These are phyloP conservation scores for Doris montereyensis DNA, from an alignment of 2,888 invertebrate species.

Conservation along the genomic window DNA sequence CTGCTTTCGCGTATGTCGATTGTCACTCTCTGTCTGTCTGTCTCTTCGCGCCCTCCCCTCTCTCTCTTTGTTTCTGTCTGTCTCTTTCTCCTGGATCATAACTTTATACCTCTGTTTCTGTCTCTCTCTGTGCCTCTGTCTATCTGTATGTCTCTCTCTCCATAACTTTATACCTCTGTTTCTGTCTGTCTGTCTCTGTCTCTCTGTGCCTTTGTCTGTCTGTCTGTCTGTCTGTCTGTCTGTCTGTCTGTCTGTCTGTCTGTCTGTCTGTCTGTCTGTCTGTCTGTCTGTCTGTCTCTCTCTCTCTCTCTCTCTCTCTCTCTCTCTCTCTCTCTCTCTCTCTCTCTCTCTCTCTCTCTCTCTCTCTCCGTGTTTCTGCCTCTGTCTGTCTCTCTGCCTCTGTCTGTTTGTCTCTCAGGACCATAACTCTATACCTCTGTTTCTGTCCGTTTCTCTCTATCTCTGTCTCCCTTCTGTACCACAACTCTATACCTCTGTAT, in stretches of 20 bases:
- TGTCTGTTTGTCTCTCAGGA: neutral
- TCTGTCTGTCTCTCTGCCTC: constrained; percentile 23
- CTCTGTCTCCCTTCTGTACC: neutral
- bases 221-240: constrained; percentile 1
- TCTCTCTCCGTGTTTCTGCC: constrained; percentile 26
- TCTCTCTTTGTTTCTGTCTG: too few relatives aligned
- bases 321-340: constrained; percentile 9
- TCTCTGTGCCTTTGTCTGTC: too few relatives aligned
- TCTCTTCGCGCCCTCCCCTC: too few relatives aligned
- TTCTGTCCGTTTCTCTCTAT: neutral
- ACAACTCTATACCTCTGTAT: neutral
- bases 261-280: neutral
- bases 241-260: constrained; percentile 6
- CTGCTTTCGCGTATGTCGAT: too few relatives aligned
- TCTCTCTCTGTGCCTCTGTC: too few relatives aligned
- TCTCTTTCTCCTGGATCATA: too few relatives aligned
- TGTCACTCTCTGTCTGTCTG: too few relatives aligned
- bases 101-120: too few relatives aligned
- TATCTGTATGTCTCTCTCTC: too few relatives aligned
- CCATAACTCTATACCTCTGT: neutral
- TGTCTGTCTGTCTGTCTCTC: neutral
- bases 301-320: neutral
- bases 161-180: too few relatives aligned
- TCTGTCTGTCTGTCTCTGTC: too few relatives aligned
- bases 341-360: constrained; percentile 19